Percentiles rank a stretch among this genome's conserved stretches.
Evolutionary conservation across 1,140 invertebrate species (phyloP).

Genomic region (Microplitis mediator): DNA sequence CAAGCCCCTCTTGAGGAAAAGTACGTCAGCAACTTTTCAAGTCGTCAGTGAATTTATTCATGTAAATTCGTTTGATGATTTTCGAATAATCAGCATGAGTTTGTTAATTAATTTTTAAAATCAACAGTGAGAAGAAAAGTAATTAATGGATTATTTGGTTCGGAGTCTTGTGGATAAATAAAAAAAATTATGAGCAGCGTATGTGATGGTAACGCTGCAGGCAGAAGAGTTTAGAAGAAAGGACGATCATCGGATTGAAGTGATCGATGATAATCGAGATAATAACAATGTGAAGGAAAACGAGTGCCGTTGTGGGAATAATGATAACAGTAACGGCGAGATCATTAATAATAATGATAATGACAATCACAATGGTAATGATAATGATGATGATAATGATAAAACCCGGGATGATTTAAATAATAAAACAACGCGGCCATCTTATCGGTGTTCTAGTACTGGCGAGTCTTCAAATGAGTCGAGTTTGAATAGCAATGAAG

Average conservation of each 20-base stretch:
- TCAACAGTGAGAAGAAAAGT: too few relatives aligned
- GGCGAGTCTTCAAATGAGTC: background rate
- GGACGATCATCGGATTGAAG: background rate
- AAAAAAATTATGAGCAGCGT: constrained; percentile 24
- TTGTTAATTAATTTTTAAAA: too few relatives aligned
- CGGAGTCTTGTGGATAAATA: background rate
- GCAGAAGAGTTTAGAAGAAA: constrained; percentile 8
- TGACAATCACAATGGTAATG: background rate
- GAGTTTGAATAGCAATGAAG: background rate
- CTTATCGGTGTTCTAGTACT: background rate
- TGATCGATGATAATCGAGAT: background rate
- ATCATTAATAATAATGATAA: background rate
- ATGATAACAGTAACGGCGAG: background rate
- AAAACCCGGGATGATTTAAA: background rate
- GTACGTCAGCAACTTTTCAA: too few relatives aligned
- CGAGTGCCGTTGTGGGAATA: background rate
- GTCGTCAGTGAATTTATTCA: too few relatives aligned
- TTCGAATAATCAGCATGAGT: too few relatives aligned
- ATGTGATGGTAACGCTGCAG: constrained; percentile 31
- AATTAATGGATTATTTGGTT: too few relatives aligned
- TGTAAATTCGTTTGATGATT: too few relatives aligned
- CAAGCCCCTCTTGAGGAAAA: too few relatives aligned
- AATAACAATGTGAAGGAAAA: background rate
- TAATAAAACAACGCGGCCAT: background rate
- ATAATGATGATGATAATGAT: background rate